A percentile compares a stretch with the other conserved stretches of the same genome.
Evolutionary conservation across 2,888 invertebrate genomes (phyloP).

Genomic region (Agonum fuliginosum): DNA sequence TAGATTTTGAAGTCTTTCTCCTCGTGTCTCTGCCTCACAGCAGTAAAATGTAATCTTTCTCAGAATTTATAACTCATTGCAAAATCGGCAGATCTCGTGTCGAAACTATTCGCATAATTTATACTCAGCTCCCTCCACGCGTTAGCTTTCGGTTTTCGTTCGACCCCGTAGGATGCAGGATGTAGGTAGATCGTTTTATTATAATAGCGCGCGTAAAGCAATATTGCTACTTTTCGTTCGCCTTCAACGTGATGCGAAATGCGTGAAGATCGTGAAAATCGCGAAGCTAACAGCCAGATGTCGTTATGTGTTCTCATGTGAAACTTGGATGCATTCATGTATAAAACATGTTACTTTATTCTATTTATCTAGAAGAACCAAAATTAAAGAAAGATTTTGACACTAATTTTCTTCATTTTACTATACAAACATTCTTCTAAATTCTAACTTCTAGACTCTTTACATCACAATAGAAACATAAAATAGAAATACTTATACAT

Average conservation of each 20-base stretch:
- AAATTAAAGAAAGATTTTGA: too few relatives aligned
- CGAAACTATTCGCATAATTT: conserved; percentile 59
- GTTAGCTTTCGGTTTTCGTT: conserved; percentile 17
- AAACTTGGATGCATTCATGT: too few relatives aligned
- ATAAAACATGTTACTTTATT: too few relatives aligned
- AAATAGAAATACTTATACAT: too few relatives aligned
- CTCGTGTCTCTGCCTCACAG: conserved; percentile 33
- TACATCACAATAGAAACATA: too few relatives aligned
- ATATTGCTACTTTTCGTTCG: conserved; percentile 31
- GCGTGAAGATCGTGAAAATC: neutral
- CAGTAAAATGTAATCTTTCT: conserved; percentile 59
- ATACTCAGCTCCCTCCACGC: conserved; percentile 29
- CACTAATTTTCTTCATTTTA: too few relatives aligned
- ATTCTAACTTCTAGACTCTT: too few relatives aligned
- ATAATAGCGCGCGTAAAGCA: conserved; percentile 29
- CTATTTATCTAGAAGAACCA: too few relatives aligned
- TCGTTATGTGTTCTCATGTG: conserved; percentile 7
- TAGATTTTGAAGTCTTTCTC: conserved; percentile 57
- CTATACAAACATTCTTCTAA: too few relatives aligned
- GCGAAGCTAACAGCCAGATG: neutral
- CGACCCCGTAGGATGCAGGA: neutral
- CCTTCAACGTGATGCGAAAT: neutral
- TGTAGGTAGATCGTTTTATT: conserved; percentile 39
- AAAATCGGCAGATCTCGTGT: conserved; percentile 54
- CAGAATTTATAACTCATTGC: conserved; percentile 58